Conservation (phyloP, 2,113 vertebrate species). For the Archilochus colubris region DNA sequence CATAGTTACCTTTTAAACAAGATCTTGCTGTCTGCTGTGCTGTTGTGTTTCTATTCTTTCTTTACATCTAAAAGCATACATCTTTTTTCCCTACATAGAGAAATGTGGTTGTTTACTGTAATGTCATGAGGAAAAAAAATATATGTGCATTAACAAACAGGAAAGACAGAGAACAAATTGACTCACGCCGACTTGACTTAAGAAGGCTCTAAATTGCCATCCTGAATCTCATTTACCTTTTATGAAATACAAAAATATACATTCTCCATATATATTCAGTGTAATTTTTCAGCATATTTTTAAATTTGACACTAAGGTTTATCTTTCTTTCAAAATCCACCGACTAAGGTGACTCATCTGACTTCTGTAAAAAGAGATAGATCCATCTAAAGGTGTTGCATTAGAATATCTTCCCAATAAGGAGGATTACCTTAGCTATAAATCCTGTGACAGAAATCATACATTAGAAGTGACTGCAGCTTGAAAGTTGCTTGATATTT, state of each 20-base stretch:
- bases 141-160: not conserved
- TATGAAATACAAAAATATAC: not conserved
- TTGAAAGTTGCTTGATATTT: not conserved
- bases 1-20: not conserved
- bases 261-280: not conserved
- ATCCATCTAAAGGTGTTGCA: not conserved
- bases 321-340: not conserved
- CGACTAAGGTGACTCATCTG: not conserved
- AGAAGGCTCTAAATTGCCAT: not conserved
- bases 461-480: not conserved
- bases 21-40: not conserved
- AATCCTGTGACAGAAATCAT: not conserved
- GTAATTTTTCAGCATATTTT: constrained; percentile 1
- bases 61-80: not conserved
- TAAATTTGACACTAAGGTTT: not conserved
- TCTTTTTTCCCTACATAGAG: not conserved
- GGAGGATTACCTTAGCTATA: not conserved
- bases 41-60: not conserved
- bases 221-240: not conserved
- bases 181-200: not conserved
- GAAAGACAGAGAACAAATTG: not conserved
- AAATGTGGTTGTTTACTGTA: not conserved
- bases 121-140: not conserved
- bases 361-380: not conserved
- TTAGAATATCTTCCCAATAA: not conserved